Conservation (phyloP, 2,113 vertebrate species). For the Morphnarchus princeps region DNA sequence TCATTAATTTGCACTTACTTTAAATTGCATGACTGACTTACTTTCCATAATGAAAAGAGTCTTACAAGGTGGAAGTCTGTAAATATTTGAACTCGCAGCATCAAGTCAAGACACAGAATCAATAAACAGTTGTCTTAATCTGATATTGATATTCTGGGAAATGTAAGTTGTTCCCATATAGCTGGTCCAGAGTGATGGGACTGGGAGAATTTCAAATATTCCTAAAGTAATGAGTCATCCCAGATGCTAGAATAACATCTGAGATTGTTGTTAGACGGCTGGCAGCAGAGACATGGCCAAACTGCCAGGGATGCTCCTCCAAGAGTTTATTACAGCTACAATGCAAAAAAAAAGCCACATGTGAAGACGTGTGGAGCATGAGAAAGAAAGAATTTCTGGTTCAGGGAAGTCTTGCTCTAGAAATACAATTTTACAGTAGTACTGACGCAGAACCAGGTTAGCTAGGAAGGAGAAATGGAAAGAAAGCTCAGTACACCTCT, state of each 20-base stretch:
- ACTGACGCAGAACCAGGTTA: background rate
- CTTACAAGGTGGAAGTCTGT: background rate
- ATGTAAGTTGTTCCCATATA: background rate
- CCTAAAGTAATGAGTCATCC: background rate
- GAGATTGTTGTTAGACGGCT: background rate
- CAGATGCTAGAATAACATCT: background rate
- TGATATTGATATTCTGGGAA: background rate
- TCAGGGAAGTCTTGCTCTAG: background rate
- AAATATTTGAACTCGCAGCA: constrained; percentile 17
- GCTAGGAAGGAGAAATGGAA: background rate
- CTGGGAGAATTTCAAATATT: background rate
- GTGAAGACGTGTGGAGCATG: accelerated
- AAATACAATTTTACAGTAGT: background rate
- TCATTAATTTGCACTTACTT: constrained; percentile 37
- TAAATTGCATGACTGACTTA: background rate
- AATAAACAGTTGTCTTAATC: background rate
- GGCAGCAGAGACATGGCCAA: background rate
- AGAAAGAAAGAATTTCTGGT: background rate
- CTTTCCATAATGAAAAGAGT: background rate
- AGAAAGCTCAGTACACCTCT: background rate
- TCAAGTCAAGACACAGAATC: background rate
- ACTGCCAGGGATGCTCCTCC: background rate
- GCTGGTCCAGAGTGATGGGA: background rate
- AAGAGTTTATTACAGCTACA: background rate
- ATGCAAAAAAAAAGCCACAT: background rate